phyloP scores from a whole-genome alignment of 2,113 vertebrate genomes.

The Crotalus horridus region DNA sequence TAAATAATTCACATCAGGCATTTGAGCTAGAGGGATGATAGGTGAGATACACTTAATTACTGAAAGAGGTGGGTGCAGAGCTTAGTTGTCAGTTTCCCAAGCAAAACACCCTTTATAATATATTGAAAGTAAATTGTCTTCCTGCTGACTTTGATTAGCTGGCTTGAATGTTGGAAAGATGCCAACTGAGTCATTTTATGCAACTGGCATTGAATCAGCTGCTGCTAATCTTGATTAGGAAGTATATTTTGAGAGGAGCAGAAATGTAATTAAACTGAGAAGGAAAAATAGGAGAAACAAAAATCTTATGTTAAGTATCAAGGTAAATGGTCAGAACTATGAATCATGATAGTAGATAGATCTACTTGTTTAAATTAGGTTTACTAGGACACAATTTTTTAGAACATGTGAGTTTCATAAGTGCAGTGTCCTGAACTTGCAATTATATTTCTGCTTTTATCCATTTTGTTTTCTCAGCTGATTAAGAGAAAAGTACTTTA shows the following conservation, averaged over 20 bases:
- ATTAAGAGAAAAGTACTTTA: background rate
- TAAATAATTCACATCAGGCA: background rate
- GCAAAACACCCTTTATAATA: background rate
- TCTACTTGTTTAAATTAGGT: background rate
- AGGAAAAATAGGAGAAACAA: background rate
- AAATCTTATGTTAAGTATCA: background rate
- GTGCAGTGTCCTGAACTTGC: background rate
- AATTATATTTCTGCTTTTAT: background rate
- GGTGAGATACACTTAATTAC: background rate
- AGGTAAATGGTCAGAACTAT: background rate
- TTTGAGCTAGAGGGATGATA: background rate
- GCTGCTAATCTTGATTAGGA: background rate
- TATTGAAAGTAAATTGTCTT: background rate
- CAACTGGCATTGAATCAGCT: background rate
- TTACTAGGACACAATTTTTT: background rate
- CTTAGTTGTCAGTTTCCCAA: background rate
- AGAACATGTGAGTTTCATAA: background rate
- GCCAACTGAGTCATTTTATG: background rate
- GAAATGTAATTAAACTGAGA: background rate
- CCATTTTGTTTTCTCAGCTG: background rate
- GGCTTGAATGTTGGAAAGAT: background rate
- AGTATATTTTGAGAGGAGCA: background rate
- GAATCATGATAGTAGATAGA: background rate
- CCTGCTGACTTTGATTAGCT: background rate
- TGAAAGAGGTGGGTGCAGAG: background rate